These are phyloP conservation scores for Drosophila sp. DNA, from an alignment of 1,140 invertebrate genomes.

Conservation along the genomic window DNA sequence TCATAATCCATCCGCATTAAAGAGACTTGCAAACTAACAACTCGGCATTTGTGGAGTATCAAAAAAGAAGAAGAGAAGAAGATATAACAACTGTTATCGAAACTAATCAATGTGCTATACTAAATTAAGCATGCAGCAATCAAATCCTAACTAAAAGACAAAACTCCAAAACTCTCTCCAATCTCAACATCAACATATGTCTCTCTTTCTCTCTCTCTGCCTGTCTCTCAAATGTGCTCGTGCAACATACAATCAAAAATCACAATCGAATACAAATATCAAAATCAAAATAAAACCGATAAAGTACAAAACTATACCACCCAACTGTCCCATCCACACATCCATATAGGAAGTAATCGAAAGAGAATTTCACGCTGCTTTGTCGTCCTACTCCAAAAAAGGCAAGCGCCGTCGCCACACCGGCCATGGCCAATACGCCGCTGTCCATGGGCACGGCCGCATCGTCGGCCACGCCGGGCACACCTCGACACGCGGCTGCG, in stretches of 20 bases:
- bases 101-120: conserved; percentile 8
- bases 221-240: conserved; percentile 47
- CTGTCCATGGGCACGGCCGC: conserved; percentile 49
- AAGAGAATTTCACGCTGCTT: conserved; percentile 84
- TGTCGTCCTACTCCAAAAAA: conserved; percentile 78
- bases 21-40: conserved; percentile 6
- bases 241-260: conserved; percentile 18
- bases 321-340: conserved; percentile 58
- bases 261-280: conserved; percentile 23
- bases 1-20: background rate
- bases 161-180: conserved; percentile 24
- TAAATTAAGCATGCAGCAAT: conserved; percentile 9
- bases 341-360: conserved; percentile 81
- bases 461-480: conserved; percentile 47
- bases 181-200: conserved; percentile 41
- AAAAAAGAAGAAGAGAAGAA: background rate
- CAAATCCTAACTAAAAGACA: conserved; percentile 18
- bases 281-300: conserved; percentile 32
- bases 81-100: background rate
- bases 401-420: conserved; percentile 65
- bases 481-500: conserved; percentile 26
- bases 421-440: conserved; percentile 60
- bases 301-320: conserved; percentile 52
- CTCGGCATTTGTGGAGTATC: background rate
- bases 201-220: conserved; percentile 46